Conservation (phyloP, 2,888 invertebrate genomes). For the Drosophila ustulata region DNA sequence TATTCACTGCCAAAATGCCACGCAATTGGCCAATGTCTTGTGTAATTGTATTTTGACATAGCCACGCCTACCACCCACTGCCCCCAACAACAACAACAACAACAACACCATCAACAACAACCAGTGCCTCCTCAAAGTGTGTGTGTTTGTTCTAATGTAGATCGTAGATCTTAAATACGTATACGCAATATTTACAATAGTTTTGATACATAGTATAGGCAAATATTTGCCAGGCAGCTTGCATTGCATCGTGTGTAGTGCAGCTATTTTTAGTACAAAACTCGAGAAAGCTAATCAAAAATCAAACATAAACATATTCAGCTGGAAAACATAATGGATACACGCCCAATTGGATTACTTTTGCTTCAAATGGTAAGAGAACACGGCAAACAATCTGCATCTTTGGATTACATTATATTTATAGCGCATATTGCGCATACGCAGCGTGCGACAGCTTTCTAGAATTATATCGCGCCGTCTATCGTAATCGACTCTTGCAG, state of each 20-base stretch:
- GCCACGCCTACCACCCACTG: conserved; percentile 3
- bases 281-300: conserved; percentile 18
- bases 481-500: conserved; percentile 31
- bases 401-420: neutral
- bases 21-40: conserved; percentile 52
- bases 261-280: conserved; percentile 41
- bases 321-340: conserved; percentile 68
- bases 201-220: conserved; percentile 28
- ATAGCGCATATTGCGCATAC: conserved; percentile 53
- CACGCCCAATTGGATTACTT: conserved; percentile 70
- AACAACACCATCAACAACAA: neutral
- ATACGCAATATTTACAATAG: conserved; percentile 56
- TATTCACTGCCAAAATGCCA: conserved; percentile 59
- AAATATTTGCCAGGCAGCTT: conserved; percentile 45
- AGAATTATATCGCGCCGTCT: neutral
- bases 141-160: conserved; percentile 26
- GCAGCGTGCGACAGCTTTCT: conserved; percentile 43
- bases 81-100: neutral
- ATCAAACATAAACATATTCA: conserved; percentile 12
- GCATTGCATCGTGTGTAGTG: conserved; percentile 23
- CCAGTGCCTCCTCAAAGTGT: conserved; percentile 50
- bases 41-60: conserved; percentile 53
- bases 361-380: conserved; percentile 64
- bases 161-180: conserved; percentile 43
- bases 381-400: neutral